Conservation (phyloP, 2,797 vertebrate genomes). For the Coccyzus lansbergi region DNA sequence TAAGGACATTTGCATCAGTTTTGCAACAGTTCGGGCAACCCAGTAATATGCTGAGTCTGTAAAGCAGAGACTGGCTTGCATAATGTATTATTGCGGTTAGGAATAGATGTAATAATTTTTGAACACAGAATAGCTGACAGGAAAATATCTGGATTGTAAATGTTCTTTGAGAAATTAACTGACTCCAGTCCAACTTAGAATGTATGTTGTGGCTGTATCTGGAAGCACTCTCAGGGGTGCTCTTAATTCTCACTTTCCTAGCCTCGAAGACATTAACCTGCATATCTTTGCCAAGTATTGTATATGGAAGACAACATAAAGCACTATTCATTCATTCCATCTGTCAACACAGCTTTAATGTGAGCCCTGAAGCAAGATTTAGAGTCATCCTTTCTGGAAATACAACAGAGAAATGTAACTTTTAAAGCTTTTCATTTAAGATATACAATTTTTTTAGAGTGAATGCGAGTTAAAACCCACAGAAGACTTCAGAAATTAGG, state of each 20-base stretch:
- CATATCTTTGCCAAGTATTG: fast-evolving
- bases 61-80: background rate
- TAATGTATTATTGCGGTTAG: background rate
- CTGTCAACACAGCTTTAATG: background rate
- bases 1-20: background rate
- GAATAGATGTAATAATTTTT: background rate
- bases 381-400: background rate
- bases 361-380: background rate
- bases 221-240: background rate
- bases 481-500: background rate
- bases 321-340: background rate
- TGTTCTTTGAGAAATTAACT: background rate
- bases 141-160: background rate
- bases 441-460: background rate
- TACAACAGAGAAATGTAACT: background rate
- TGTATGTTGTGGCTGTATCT: background rate
- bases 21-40: background rate
- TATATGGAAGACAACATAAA: background rate
- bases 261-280: background rate
- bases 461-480: background rate
- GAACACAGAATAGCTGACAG: background rate
- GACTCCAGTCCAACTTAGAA: fast-evolving
- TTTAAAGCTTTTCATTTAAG: background rate
- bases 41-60: background rate
- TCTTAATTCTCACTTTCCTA: background rate